These are phyloP conservation scores for Lethocerus indicus DNA, from an alignment of 1,140 invertebrate genomes.

Conservation along the genomic window DNA sequence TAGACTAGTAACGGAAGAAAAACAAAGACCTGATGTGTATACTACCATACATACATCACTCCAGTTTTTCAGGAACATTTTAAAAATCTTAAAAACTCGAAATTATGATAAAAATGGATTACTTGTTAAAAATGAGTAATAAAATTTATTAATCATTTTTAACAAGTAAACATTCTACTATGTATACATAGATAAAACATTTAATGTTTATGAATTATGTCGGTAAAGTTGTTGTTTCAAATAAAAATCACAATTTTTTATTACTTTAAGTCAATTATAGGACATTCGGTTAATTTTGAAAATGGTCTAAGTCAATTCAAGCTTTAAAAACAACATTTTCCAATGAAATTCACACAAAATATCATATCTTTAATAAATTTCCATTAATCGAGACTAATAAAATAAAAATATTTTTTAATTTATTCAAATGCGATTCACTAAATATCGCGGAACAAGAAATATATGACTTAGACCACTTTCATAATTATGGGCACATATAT, in stretches of 20 bases:
- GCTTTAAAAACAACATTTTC: slow-evolving; percentile 1
- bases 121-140: background rate
- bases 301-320: slow-evolving; percentile 3
- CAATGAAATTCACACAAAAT: background rate
- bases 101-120: background rate
- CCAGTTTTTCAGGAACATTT: slow-evolving; percentile 1
- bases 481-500: too few species aligned
- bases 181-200: too few species aligned
- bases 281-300: slow-evolving; percentile 1
- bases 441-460: slow-evolving; percentile 1
- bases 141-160: too few species aligned
- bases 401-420: slow-evolving; percentile 5
- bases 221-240: background rate
- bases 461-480: too few species aligned
- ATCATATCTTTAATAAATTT: background rate
- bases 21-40: background rate
- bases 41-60: background rate
- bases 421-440: background rate
- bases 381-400: slow-evolving; percentile 1
- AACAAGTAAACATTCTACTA: too few species aligned
- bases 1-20: slow-evolving; percentile 18
- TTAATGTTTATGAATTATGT: background rate
- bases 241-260: slow-evolving; percentile 1
- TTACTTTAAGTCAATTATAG: background rate
- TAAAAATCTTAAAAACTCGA: background rate